Conservation (phyloP, 2,888 invertebrate genomes). For the Heteropelma amictum region DNA sequence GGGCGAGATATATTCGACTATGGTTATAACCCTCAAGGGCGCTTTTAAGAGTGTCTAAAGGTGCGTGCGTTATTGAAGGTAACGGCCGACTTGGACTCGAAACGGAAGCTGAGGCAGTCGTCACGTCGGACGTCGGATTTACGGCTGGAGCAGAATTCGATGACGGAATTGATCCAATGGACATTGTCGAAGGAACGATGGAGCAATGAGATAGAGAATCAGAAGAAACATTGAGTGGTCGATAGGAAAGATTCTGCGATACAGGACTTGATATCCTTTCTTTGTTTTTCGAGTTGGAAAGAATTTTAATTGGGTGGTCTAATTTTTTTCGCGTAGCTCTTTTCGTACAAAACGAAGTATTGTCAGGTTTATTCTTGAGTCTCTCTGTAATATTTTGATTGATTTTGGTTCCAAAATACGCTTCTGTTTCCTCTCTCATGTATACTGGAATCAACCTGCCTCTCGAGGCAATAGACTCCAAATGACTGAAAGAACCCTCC, state of each 20-base stretch:
- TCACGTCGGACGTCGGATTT: slow-evolving; percentile 28
- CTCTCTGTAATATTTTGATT: slow-evolving; percentile 15
- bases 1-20: slow-evolving; percentile 76
- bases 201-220: slow-evolving; percentile 22
- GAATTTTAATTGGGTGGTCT: slow-evolving; percentile 4
- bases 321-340: slow-evolving; percentile 20
- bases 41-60: slow-evolving; percentile 60
- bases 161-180: slow-evolving; percentile 29
- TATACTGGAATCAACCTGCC: slow-evolving; percentile 7
- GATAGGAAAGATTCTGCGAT: slow-evolving; percentile 38
- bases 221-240: slow-evolving; percentile 32
- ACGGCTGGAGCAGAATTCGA: slow-evolving; percentile 22
- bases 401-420: slow-evolving; percentile 6
- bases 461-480: neutral
- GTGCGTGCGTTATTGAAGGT: slow-evolving; percentile 54
- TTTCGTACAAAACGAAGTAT: slow-evolving; percentile 28
- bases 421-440: slow-evolving; percentile 5
- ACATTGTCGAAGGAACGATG: slow-evolving; percentile 37
- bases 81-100: slow-evolving; percentile 37
- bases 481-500: neutral
- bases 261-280: slow-evolving; percentile 18
- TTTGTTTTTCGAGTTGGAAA: slow-evolving; percentile 23
- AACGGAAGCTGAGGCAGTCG: slow-evolving; percentile 10
- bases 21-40: slow-evolving; percentile 73
- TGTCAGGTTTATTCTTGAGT: slow-evolving; percentile 24